Evolutionary conservation across 2,888 invertebrate genomes (phyloP).

Genomic region (Amphipyra tragopoginis): DNA sequence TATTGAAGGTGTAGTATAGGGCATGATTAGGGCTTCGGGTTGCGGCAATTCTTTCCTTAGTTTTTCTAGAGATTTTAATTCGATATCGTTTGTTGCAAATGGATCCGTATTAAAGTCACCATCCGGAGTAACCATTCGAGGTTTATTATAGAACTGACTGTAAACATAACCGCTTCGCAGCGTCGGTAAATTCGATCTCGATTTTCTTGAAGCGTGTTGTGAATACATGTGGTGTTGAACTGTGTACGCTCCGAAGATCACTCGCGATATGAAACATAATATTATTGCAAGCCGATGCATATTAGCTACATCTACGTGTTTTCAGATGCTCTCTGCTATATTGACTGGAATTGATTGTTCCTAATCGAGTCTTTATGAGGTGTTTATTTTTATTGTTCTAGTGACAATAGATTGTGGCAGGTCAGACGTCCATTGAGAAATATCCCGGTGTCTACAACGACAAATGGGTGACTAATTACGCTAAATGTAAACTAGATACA

Average conservation of each 20-base stretch:
- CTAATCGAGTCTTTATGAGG: constrained; percentile 78
- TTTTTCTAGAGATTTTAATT: constrained; percentile 38
- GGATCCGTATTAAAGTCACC: constrained; percentile 29
- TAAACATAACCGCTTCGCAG: constrained; percentile 65
- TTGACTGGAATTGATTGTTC: constrained; percentile 75
- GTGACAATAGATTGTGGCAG: constrained; percentile 72
- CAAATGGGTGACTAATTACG: constrained; percentile 52
- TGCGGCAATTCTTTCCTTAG: neutral
- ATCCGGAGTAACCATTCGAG: constrained; percentile 56
- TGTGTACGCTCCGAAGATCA: constrained; percentile 62
- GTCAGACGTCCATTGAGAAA: constrained; percentile 74
- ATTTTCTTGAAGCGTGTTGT: constrained; percentile 64
- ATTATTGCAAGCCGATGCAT: constrained; percentile 70
- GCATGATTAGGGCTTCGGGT: constrained; percentile 25
- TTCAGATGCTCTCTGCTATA: constrained; percentile 53
- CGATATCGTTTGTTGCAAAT: constrained; percentile 18
- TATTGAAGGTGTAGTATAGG: constrained; percentile 35
- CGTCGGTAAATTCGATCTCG: constrained; percentile 63
- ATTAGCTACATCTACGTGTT: constrained; percentile 68
- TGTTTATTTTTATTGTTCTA: constrained; percentile 80
- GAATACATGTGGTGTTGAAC: constrained; percentile 62
- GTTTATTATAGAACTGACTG: constrained; percentile 62
- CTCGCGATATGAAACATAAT: constrained; percentile 68
- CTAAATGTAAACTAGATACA: constrained; percentile 34
- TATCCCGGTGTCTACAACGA: constrained; percentile 67